Evolutionary conservation across 2,888 invertebrate genomes (phyloP), one percentile per base, ranked within the genome.

Genomic region (Lasioglossum zephyrum): DNA sequence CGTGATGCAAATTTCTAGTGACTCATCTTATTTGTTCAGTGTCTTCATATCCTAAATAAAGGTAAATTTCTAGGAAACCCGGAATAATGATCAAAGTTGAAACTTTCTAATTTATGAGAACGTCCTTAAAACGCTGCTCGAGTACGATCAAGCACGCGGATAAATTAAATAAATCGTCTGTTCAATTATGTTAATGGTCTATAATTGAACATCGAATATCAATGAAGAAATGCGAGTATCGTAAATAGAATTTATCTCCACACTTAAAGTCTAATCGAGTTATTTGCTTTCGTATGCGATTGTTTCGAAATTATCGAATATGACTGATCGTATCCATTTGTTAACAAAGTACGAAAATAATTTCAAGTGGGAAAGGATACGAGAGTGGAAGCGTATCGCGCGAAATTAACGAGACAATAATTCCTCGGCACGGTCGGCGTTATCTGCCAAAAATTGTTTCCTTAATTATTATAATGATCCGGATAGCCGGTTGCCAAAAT

Each of bases 381-480:
- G 31, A 31, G 31, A 31, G 31, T 1, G 1, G 31, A 31, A 31
- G 31, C 31, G 31, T 31, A 31, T 31, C 31, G 31, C 31, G 31
- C 31, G 13, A 60, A 57, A 31, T 63, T 26, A 63, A 63, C 60
- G 13, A 5, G 26, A 63, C 60, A 6, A 63, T 63, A 63, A 63
- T 63, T 63, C 31, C 5, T 63, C 16, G 60, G 0, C 60, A 63
- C 26, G 60, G 26, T 31, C 60, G 60, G 60, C 60, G 26, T 63
- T 63, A 63, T 63, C 60, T 26, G 60, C 26, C 60, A 63, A 31
- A 63, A 63, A 31, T 63, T 63, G 60, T 63, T 63, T 63, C 60
- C 36, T 22, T 8, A 18, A 66, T 39, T 82, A 63, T 82, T 73
- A 73, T 79, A 79, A 72, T 73, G 63, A 66, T 36, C 66, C 66